Evolutionary conservation across 2,888 invertebrate genomes (phyloP), one percentile per base, ranked within the genome.

Genomic region (Dryadula phaetusa): DNA sequence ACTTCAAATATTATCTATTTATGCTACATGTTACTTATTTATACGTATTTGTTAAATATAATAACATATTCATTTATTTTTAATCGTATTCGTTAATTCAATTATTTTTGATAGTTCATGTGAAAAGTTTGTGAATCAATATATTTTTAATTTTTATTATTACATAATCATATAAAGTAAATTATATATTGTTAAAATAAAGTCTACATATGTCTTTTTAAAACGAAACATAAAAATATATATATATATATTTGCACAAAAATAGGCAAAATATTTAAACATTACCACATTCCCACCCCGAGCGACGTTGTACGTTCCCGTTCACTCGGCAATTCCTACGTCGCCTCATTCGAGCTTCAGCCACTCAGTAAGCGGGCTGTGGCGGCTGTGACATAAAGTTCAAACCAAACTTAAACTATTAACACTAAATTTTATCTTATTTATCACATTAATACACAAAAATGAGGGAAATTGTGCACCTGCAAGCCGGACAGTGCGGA

Each of bases 381-480:
- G 79, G 52, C 80, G 78, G 80, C 67, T 72, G 76, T 71, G 70
- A 72, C 61, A 63, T 53, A 42, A 47, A 66, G 54, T 69, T 72
- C 64, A 70, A 71, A 73, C 58, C 62, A 69, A 70, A 67, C 16
- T 60, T 60, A 60, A 44, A 28, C 58, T 28, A 60, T 44, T 28
- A 44, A 42, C 28, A 60, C 67, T 67, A 74, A 73, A 60, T 70
- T 77, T 76, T 72, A 75, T 73, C 70, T 78, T 79, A 63, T 40
- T 65, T 58, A 60, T 54, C 74, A 78, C 78, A 76, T 72, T 79
- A 71, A 75, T 74, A 52, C 65, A 79, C 67, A 78, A 94, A 87
- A 76, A 96, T 97, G 96, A 95, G 96, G 92, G 96, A 97, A 93
- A 97, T 97, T 81, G 96, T 97, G 82, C 96, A 96, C 80, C 94